Base-by-base conservation (phyloP, 2,888 invertebrate species). In the Amphipoea lucens region DNA sequence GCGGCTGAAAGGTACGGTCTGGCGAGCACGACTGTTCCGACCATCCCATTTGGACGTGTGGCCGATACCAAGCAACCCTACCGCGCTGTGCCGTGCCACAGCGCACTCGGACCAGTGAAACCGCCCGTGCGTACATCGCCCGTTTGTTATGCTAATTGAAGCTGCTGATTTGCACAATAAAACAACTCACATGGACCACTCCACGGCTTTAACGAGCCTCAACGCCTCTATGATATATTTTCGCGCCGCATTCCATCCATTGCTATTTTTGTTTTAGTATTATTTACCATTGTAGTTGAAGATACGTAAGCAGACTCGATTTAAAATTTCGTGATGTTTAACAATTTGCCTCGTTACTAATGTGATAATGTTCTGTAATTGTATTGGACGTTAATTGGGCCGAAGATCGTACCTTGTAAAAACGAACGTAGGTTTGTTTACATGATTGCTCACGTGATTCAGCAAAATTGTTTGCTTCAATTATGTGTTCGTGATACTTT, bases 131-230 rank as follows among this genome's bases (percentile, higher is more conserved):
- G 91, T 92, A 86, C 86, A 84, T 85, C 84, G 87, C 84, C 91
- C 94, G 94, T 95, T 96, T 96, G 96, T 94, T 95, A 95, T 95
- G 95, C 93, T 95, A 96, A 96, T 96, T 95, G 94, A 84, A 87
- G 90, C 90, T 88, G 90, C 92, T 94, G 94, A 96, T 95, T 96
- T 95, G 94, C 95, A 95, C 96, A 95, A 95, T 95, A 96, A 96
- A 96, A 96, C 94, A 91, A 91, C 91, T 91, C 89, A 85, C 90
- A 90, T 90, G 90, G 90, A 87, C 89, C 89, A 90, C 90, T 90
- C 91, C 88, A 88, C 88, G 90, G 90, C 90, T 91, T 93, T 94
- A 95, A 95, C 94, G 94, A 95, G 92, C 87, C 89, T 88, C 91
- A 87, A 82, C 80, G 67, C 78, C 70, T 87, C 68, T 83, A 69